Evolutionary conservation across 2,113 vertebrate species (phyloP).

Genomic region (Archocentrus centrarchus): DNA sequence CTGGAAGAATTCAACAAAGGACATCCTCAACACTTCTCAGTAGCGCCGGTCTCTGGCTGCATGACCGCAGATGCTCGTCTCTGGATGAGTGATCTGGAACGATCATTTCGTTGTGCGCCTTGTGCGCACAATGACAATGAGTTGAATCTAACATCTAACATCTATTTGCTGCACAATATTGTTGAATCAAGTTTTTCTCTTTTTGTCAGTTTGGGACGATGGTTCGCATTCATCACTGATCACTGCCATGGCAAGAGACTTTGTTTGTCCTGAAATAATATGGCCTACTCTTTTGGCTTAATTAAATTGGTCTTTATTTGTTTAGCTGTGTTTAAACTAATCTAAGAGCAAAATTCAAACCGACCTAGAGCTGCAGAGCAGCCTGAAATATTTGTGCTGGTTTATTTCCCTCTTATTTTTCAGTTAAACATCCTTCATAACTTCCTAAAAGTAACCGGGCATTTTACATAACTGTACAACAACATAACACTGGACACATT

Average conservation of each 20-base stretch:
- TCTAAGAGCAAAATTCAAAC: neutral
- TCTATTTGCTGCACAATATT: neutral
- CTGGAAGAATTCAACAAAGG: neutral
- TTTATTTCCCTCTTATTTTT: neutral
- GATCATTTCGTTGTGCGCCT: too few species aligned
- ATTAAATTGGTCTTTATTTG: neutral
- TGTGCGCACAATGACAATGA: too few species aligned
- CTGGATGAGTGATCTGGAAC: too few species aligned
- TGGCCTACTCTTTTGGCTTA: neutral
- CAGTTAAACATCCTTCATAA: too few species aligned
- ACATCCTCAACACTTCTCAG: neutral
- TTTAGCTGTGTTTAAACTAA: neutral
- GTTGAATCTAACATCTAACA: too few species aligned
- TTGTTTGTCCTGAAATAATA: neutral
- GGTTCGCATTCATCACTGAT: neutral
- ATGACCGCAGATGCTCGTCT: too few species aligned
- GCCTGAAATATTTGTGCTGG: neutral
- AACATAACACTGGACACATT: neutral
- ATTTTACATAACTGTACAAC: neutral
- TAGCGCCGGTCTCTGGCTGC: too few species aligned
- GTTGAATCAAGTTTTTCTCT: neutral
- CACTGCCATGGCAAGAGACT: neutral
- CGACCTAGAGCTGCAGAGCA: neutral
- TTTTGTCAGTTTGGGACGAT: neutral
- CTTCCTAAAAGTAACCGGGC: neutral